Evolutionary conservation across 1,140 invertebrate genomes (phyloP).

Genomic region (Trinorchestia longiramus): DNA sequence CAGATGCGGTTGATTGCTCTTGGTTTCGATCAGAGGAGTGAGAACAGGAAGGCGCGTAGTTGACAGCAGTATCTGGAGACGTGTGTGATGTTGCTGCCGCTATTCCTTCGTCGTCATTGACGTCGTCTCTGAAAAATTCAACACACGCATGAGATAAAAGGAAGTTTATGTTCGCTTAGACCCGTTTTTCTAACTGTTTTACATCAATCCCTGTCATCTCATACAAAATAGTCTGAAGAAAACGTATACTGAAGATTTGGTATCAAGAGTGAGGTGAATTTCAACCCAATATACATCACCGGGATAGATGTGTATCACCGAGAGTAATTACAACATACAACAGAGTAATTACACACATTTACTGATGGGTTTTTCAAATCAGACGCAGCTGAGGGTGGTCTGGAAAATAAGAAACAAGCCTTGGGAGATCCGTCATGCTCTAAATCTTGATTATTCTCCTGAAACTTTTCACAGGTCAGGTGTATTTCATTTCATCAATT

Average conservation of each 20-base stretch:
- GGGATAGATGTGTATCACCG: not conserved
- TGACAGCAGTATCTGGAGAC: not conserved
- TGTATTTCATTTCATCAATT: too few relatives aligned
- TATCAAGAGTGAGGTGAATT: not conserved
- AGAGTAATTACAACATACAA: not conserved
- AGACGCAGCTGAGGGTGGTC: not conserved
- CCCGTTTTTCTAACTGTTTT: not conserved
- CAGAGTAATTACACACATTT: not conserved
- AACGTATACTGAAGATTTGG: not conserved
- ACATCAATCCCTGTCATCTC: not conserved
- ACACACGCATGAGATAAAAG: not conserved
- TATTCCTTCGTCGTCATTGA: conserved; percentile 2
- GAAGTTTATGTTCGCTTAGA: not conserved
- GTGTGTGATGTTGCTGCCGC: not conserved
- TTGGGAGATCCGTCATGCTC: too few relatives aligned
- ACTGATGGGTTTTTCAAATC: not conserved
- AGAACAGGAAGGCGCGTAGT: not conserved
- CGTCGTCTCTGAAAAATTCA: conserved; percentile 52
- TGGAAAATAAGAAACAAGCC: too few relatives aligned
- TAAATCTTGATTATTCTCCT: too few relatives aligned
- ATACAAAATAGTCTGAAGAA: not conserved
- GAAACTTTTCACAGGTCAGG: too few relatives aligned
- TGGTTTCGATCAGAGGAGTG: not conserved
- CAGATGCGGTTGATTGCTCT: not conserved
- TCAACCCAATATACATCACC: not conserved